A percentile compares a stretch with the other conserved stretches of the same genome.
Conservation (phyloP, 2,888 invertebrate genomes). For the Cosmia pyralina region DNA sequence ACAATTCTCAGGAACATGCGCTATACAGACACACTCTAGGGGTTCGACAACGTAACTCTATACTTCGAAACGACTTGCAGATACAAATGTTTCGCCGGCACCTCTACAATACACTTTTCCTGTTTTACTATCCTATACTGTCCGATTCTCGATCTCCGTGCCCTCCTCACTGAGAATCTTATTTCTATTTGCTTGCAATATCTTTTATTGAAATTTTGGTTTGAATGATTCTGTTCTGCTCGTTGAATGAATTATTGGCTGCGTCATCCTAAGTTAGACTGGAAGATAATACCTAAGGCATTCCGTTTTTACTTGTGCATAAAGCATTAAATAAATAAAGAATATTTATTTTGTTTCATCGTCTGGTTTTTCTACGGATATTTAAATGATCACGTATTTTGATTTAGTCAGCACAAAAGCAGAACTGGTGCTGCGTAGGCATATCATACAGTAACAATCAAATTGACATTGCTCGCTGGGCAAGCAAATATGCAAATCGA, state of each 20-base stretch:
- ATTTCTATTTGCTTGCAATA: constrained; percentile 65
- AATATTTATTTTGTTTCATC: neutral
- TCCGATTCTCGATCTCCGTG: constrained; percentile 62
- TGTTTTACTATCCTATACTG: constrained; percentile 64
- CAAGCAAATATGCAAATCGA: constrained; percentile 40
- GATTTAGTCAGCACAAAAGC: constrained; percentile 34
- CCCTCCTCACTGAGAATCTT: constrained; percentile 53
- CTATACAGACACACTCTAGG: constrained; percentile 60
- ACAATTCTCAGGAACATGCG: constrained; percentile 53
- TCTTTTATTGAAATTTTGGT: constrained; percentile 62
- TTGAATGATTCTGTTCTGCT: constrained; percentile 27
- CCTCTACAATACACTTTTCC: constrained; percentile 66
- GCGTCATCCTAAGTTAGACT: neutral
- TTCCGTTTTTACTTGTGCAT: neutral
- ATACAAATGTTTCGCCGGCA: constrained; percentile 63
- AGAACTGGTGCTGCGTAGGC: constrained; percentile 5
- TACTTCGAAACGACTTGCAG: constrained; percentile 60
- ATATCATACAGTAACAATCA: constrained; percentile 37
- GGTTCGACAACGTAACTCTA: constrained; percentile 63
- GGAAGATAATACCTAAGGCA: no score
- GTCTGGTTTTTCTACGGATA: constrained; percentile 5
- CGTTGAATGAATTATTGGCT: constrained; percentile 19
- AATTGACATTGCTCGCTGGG: constrained; percentile 35
- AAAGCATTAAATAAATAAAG: neutral
- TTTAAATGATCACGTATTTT: constrained; percentile 38